Conservation (phyloP, 2,113 vertebrate species). For the Leptocoma aspasia region DNA sequence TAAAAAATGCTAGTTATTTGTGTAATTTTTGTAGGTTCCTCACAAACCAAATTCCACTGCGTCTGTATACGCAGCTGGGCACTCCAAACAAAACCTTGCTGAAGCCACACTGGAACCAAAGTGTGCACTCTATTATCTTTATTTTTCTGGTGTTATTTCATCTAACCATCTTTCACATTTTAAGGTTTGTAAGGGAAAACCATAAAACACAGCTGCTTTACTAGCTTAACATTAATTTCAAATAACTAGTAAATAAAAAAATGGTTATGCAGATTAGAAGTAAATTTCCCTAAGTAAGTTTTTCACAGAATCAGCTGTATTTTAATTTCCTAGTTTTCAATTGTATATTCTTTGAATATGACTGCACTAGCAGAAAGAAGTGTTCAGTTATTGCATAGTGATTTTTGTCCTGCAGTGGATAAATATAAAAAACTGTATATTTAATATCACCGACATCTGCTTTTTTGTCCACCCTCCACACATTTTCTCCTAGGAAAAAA, state of each 20-base stretch:
- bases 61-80: slow-evolving; percentile 66
- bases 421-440: background rate
- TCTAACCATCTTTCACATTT: slow-evolving; percentile 32
- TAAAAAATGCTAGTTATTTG: slow-evolving; percentile 75
- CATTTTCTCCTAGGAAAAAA: background rate
- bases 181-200: slow-evolving; percentile 13
- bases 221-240: background rate
- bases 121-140: slow-evolving; percentile 6
- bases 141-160: slow-evolving; percentile 26
- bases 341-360: background rate
- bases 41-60: slow-evolving; percentile 69
- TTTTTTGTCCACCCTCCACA: background rate
- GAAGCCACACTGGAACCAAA: slow-evolving; percentile 30
- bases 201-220: slow-evolving; percentile 35
- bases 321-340: background rate
- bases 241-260: slow-evolving; percentile 2
- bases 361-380: background rate
- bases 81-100: slow-evolving; percentile 59
- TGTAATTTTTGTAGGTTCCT: slow-evolving; percentile 69
- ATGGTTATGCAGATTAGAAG: background rate
- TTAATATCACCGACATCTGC: background rate
- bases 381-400: background rate
- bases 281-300: background rate
- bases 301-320: background rate
- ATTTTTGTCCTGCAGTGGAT: background rate